Base-by-base conservation (phyloP, 2,888 invertebrate species). In the Abrostola triplasia region DNA sequence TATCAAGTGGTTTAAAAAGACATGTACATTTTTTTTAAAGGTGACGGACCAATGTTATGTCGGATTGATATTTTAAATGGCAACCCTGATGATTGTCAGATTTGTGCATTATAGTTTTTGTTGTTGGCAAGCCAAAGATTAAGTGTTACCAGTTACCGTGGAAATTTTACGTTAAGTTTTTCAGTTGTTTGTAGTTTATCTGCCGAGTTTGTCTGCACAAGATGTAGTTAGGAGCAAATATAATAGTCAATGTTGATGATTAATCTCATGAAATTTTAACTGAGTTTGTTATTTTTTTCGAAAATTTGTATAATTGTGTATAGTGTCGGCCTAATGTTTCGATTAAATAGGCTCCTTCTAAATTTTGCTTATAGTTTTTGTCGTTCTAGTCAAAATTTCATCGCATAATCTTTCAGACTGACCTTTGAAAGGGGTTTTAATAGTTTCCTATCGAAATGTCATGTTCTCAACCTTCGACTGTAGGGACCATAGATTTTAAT, bases 401-500 rank as follows among this genome's bases (percentile, higher is more conserved):
- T 77, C 53, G 72, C 77, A 77, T 80, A 75, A 79, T 77, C 74
- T 83, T 84, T 84, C 84, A 82, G 88, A 90, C 88, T 89, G 88
- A 89, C 75, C 67, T 81, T 81, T 74, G 77, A 76, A 74, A 80
- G 75, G 74, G 80, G 86, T 86, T 84, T 82, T 79, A 84, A 73
- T 77, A 77, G 78, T 83, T 81, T 85, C 85, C 75, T 79, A 81
- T 84, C 81, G 82, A 84, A 81, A 84, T 79, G 80, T 86, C 86
- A 86, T 83, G 85, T 85, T 79, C 74, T 80, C 64, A 66, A 85
- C 85, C 79, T 87, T 88, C 85, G 75, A 89, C 86, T 87, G 90
- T 92, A 92, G 93, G 93, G 92, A 92, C 93, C 93, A 93, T 92
- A 92, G 92, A 88, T 77, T 81, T 84, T 83, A 84, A 84, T 80